Percentiles rank a stretch among this genome's conserved stretches.
Conservation (phyloP, 1,140 invertebrate genomes). For the Cheumatopsyche charites region DNA sequence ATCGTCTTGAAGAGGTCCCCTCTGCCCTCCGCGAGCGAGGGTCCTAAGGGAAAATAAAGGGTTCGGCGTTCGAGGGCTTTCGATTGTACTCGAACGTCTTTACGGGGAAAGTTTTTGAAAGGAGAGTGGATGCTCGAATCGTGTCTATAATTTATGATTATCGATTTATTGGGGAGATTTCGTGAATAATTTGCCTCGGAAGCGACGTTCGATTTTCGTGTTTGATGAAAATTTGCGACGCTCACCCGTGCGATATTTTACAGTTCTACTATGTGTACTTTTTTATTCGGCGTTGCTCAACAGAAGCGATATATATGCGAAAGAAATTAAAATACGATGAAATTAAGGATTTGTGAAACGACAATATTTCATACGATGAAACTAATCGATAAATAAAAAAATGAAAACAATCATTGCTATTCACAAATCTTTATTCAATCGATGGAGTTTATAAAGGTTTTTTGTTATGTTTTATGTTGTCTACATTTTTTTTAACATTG, state of each 20-base stretch:
- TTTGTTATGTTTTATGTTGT: not conserved
- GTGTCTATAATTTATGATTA: constrained; percentile 3
- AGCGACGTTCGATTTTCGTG: too few relatives aligned
- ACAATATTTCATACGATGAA: not conserved
- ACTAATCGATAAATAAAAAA: constrained; percentile 4
- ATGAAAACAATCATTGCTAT: constrained; percentile 9
- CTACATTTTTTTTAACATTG: not conserved
- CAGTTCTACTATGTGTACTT: too few relatives aligned
- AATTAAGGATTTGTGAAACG: constrained; percentile 16
- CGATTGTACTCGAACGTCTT: constrained; percentile 14
- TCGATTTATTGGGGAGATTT: not conserved
- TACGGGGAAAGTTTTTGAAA: constrained; percentile 16
- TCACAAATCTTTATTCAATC: constrained; percentile 23
- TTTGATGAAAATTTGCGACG: too few relatives aligned
- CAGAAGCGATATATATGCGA: not conserved
- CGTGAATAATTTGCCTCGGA: too few relatives aligned
- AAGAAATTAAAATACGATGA: not conserved
- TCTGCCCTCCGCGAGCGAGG: not conserved
- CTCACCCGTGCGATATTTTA: too few relatives aligned
- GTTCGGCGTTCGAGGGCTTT: constrained; percentile 1
- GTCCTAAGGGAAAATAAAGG: not conserved
- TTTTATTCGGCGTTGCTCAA: not conserved
- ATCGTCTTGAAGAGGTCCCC: not conserved
- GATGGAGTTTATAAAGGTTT: constrained; percentile 18
- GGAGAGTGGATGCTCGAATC: constrained; percentile 17